Conservation (phyloP, 2,113 vertebrate species). For the Polypterus bichir region DNA sequence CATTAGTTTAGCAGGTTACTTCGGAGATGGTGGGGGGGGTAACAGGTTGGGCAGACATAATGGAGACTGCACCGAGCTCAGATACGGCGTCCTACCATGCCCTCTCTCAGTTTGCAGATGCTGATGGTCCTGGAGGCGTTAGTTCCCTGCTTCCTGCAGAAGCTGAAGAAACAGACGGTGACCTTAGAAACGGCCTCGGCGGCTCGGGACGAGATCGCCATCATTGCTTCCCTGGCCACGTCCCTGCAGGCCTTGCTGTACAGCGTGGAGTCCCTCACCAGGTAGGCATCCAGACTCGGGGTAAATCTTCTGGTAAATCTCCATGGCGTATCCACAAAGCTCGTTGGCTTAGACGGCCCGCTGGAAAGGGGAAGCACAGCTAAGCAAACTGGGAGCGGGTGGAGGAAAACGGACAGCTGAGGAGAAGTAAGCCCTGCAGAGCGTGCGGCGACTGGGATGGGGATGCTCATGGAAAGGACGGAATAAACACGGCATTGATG, state of each 20-base stretch:
- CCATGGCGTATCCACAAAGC: too few species aligned
- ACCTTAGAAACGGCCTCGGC: conserved; percentile 78
- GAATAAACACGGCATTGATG: too few species aligned
- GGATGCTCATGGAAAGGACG: too few species aligned
- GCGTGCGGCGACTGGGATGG: too few species aligned
- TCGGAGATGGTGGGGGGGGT: too few species aligned
- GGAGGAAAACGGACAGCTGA: too few species aligned
- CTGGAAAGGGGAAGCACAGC: background rate
- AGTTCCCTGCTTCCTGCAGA: conserved; percentile 88
- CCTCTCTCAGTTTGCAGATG: conserved; percentile 78
- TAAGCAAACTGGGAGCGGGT: background rate
- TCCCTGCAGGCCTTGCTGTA: conserved; percentile 91
- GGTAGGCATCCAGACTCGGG: conserved; percentile 43
- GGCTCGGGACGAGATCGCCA: conserved; percentile 86
- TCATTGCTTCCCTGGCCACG: conserved; percentile 82
- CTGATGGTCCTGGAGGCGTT: conserved; percentile 93
- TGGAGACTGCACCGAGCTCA: too few species aligned
- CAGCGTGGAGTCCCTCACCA: conserved; percentile 88
- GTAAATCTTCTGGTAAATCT: accelerated
- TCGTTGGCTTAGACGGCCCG: background rate
- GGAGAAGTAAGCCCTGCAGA: too few species aligned
- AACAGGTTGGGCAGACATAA: too few species aligned
- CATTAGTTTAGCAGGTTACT: too few species aligned
- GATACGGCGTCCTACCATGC: too few species aligned
- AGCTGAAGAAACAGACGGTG: conserved; percentile 75